Evolutionary conservation across 1,140 invertebrate genomes (phyloP), one percentile per base, ranked within the genome.

Genomic region (Andrena cerasifolii): DNA sequence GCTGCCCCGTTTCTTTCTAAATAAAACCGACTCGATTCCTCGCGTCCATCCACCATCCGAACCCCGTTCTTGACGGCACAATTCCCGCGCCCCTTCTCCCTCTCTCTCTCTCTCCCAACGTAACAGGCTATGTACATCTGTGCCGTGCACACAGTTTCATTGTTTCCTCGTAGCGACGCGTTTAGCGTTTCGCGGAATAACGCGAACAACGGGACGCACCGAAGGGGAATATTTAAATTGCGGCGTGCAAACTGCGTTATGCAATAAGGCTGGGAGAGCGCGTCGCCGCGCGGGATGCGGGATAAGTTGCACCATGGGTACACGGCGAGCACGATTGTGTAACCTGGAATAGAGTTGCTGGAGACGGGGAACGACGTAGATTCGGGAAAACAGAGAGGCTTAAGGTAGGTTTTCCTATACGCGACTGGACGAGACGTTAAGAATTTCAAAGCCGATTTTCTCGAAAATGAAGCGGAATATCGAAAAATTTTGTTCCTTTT

Each of bases 11-110:
- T n/a, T 47, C 24, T 36, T 53, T 33, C n/a, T 36, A 21, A 80
- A 79, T 75, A 82, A 86, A 84, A 82, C 79, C 83, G 71, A 61
- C 81, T 63, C 76, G 76, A 77, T 40, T 3, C 59, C 18, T 14
- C 43, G 4, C 0, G 10, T 3, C 3, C 1, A 81, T 77, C 78
- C 81, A 78, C 79, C 66, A 61, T 62, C 62, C 53, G 71, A 70
- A 82, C 71, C 67, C 82, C 72, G 78, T 85, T 83, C 61, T 79
- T 78, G 78, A 86, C 86, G 71, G n/a, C 66, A 71, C 67, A 79
- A 83, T 76, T 78, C 16, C 24, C 21, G 5, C 51, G 0, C 0
- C 0, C 3, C 3, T 1, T 1, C 51, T 26, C 51, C 24, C 10
- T 21, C 49, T 51, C 49, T n/a, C n/a, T 21, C n/a, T 8, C 49